A percentile compares a stretch with the other conserved stretches of the same genome.
Conservation (phyloP, 2,113 vertebrate genomes). For the Eptesicus fuscus region DNA sequence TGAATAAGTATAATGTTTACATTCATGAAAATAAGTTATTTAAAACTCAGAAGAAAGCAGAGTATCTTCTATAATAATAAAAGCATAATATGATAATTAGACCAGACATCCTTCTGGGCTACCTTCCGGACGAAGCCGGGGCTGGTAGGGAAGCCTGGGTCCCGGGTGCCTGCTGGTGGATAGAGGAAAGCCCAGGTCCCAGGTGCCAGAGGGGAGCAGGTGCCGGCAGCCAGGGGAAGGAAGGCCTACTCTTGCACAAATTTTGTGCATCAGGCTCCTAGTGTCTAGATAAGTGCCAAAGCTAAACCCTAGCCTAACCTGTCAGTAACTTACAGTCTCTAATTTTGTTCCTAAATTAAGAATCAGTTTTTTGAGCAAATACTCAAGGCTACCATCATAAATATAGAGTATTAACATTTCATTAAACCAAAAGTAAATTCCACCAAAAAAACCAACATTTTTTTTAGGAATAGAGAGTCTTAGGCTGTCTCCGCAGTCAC, state of each 20-base stretch:
- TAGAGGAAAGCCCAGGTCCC: no score
- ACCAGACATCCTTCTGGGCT: no score
- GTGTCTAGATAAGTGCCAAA: background rate
- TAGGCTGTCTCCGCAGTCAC: background rate
- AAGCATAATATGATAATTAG: no score
- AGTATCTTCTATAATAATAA: background rate
- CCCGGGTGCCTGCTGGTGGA: no score
- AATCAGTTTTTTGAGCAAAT: background rate
- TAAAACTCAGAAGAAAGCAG: background rate
- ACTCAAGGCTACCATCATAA: background rate
- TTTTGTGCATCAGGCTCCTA: no score
- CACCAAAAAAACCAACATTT: background rate
- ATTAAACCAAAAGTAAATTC: background rate
- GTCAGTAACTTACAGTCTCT: background rate
- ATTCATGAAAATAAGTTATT: background rate
- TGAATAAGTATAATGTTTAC: background rate
- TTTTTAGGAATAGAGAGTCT: background rate
- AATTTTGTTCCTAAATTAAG: background rate
- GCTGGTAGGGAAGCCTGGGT: no score
- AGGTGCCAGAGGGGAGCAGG: no score
- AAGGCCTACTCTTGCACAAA: no score
- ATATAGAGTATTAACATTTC: background rate
- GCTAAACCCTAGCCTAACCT: background rate
- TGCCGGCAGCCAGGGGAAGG: no score
- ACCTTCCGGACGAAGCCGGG: no score